A percentile compares a stretch with the other conserved stretches of the same genome.
phyloP scores from a whole-genome alignment of 1,140 invertebrate genomes.

The Atta texana region DNA sequence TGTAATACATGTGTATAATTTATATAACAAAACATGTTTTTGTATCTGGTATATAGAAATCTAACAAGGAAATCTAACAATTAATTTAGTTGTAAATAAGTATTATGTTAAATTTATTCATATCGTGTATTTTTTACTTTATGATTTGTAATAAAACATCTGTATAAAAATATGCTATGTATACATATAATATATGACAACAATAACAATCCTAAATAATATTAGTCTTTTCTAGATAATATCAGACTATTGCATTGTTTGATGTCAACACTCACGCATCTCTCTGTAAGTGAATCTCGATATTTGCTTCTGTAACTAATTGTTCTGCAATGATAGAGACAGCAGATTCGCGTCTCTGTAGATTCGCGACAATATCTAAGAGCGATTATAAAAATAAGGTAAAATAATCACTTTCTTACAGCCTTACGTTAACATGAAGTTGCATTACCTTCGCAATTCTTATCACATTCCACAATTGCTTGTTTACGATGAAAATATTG shows the following conservation, averaged over 20 bases:
- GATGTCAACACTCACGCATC: not conserved
- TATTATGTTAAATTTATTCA: not conserved
- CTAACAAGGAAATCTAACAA: not conserved
- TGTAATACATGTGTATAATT: not conserved
- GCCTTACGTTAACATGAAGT: constrained; percentile 18
- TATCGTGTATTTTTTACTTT: constrained; percentile 13
- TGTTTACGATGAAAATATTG: constrained; percentile 69
- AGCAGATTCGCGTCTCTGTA: constrained; percentile 76
- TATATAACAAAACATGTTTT: not conserved
- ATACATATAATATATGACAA: constrained; percentile 23
- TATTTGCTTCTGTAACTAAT: constrained; percentile 76
- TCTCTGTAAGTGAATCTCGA: constrained; percentile 72
- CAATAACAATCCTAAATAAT: constrained; percentile 33
- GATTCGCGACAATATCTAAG: constrained; percentile 75
- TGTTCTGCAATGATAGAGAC: constrained; percentile 79
- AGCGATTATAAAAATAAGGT: constrained; percentile 25
- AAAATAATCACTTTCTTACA: not conserved
- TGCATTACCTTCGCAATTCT: constrained; percentile 79
- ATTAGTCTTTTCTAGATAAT: constrained; percentile 29
- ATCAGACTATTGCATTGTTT: not conserved
- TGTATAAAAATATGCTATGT: constrained; percentile 34
- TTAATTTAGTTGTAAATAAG: not conserved
- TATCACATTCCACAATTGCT: constrained; percentile 75
- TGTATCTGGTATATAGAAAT: not conserved
- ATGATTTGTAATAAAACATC: constrained; percentile 8